A percentile compares a stretch with the other conserved stretches of the same genome.
Evolutionary conservation across 1,140 invertebrate species (phyloP).

Genomic region (Saccostrea glomerata): DNA sequence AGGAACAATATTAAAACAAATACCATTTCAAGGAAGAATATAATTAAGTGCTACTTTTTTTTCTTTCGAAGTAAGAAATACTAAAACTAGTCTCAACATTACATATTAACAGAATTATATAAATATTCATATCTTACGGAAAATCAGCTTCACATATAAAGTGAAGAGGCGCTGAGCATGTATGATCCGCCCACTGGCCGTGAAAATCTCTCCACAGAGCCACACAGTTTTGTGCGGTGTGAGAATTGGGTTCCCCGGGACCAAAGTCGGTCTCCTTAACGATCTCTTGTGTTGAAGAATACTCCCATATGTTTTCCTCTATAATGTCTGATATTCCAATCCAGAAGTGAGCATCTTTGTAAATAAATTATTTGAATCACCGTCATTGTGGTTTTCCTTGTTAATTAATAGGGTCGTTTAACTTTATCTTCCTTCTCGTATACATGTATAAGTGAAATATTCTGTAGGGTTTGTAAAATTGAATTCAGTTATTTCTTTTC

Average conservation of each 20-base stretch:
- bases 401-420: too few species aligned
- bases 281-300: not conserved
- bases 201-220: slow-evolving; percentile 24
- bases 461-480: too few species aligned
- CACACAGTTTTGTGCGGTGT: not conserved
- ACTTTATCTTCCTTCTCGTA: too few species aligned
- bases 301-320: not conserved
- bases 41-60: not conserved
- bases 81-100: not conserved
- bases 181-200: slow-evolving; percentile 16
- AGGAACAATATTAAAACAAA: too few species aligned
- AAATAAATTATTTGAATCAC: not conserved
- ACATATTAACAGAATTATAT: too few species aligned
- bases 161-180: not conserved
- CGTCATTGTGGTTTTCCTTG: not conserved
- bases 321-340: slow-evolving; percentile 33
- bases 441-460: too few species aligned
- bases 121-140: not conserved
- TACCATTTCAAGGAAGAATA: too few species aligned
- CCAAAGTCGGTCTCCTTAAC: not conserved
- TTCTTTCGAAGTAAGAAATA: not conserved
- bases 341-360: not conserved
- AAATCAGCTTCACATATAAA: not conserved
- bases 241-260: not conserved
- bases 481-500: too few species aligned